phyloP scores from a whole-genome alignment of 35 echinoderm and acorn worm genomes.

The Ophiothrix spiculata region DNA sequence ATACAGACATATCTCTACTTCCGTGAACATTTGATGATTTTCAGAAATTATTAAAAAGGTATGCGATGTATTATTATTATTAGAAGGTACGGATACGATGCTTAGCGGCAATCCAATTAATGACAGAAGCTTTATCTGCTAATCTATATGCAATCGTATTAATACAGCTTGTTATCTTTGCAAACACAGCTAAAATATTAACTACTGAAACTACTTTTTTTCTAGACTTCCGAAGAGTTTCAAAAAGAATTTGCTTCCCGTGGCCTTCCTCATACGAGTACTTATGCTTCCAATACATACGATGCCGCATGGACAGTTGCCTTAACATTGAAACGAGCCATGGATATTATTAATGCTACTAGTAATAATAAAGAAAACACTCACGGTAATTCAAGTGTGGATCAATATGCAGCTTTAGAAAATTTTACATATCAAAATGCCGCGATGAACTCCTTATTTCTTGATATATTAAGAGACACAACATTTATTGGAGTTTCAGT shows the following conservation, averaged over 20 bases:
- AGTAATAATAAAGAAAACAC: conserved; percentile 7
- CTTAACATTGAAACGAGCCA: conserved; percentile 59
- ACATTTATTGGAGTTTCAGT: conserved; percentile 87
- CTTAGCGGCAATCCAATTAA: too few species aligned
- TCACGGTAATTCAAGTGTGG: background rate
- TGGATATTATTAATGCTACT: conserved; percentile 43
- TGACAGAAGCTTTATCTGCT: too few species aligned
- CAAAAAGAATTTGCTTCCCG: conserved; percentile 35
- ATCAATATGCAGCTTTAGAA: background rate
- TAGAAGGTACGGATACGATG: too few species aligned
- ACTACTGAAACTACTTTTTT: too few species aligned
- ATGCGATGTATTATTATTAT: too few species aligned
- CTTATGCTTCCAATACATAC: conserved; percentile 85
- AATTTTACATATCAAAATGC: conserved; percentile 46
- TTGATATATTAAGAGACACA: conserved; percentile 55
- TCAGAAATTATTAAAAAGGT: too few species aligned
- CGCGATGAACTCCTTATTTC: conserved; percentile 55
- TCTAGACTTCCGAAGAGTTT: conserved; percentile 72
- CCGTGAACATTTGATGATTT: too few species aligned
- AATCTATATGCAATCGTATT: too few species aligned
- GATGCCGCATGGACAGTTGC: conserved; percentile 95
- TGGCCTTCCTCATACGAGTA: conserved; percentile 37
- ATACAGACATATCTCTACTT: too few species aligned
- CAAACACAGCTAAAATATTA: too few species aligned
- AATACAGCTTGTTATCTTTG: too few species aligned